Conservation (phyloP, 37 sponge, comb jelly and placozoan genomes). For the Eunapius fragilis region DNA sequence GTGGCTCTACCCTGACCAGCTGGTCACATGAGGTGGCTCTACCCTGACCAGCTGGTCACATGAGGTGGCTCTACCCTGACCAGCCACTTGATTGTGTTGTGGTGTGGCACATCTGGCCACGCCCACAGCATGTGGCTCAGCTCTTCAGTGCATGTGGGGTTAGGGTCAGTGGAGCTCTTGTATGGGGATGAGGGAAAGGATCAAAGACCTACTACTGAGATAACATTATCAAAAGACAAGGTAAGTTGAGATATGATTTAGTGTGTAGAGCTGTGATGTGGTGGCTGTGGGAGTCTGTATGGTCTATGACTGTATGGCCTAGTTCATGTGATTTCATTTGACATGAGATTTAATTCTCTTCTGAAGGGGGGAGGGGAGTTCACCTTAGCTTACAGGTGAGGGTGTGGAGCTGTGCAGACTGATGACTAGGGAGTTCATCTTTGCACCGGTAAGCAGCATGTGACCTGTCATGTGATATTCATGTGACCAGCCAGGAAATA, state of each 20-base stretch:
- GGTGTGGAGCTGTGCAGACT: conserved; percentile 46
- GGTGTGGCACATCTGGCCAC: too few species aligned
- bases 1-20: too few species aligned
- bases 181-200: background rate
- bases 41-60: too few species aligned
- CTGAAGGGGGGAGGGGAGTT: background rate
- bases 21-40: too few species aligned
- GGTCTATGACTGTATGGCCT: background rate
- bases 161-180: background rate
- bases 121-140: too few species aligned
- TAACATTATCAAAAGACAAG: background rate
- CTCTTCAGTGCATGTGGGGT: too few species aligned
- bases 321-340: too few species aligned
- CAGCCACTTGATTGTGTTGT: too few species aligned
- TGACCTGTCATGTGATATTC: background rate
- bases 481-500: background rate
- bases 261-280: background rate
- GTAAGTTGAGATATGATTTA: background rate
- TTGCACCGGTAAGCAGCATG: conserved; percentile 59
- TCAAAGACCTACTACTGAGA: background rate
- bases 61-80: too few species aligned
- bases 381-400: conserved; percentile 43
- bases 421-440: conserved; percentile 69
- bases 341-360: too few species aligned
- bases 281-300: background rate